Conservation (phyloP, 2,113 vertebrate species). For the Heptranchias perlo region DNA sequence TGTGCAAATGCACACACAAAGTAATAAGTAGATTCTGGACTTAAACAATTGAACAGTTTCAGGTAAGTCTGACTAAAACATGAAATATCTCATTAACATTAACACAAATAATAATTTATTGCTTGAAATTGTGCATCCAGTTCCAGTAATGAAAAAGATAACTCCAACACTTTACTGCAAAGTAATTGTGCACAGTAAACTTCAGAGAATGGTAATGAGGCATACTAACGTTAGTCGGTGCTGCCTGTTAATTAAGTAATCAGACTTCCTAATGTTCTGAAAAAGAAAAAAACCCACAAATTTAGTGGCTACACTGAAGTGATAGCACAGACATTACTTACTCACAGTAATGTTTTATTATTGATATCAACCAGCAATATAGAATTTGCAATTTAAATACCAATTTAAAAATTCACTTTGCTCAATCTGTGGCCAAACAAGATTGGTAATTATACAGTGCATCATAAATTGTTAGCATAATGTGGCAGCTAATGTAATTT, state of each 20-base stretch:
- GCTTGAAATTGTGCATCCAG: not conserved
- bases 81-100: not conserved
- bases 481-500: not conserved
- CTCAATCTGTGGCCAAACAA: not conserved
- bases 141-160: not conserved
- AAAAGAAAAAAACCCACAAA: not conserved
- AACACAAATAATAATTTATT: not conserved
- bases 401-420: not conserved
- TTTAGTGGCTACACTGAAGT: not conserved
- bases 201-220: not conserved
- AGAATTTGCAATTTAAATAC: conserved; percentile 5
- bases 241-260: not conserved
- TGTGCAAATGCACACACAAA: no score
- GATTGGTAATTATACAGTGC: not conserved
- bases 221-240: not conserved
- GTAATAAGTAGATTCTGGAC: no score
- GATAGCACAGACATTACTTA: not conserved
- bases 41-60: not conserved
- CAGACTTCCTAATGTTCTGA: not conserved
- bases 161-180: not conserved
- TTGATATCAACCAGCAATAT: not conserved
- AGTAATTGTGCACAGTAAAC: not conserved
- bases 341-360: not conserved
- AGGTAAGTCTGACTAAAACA: not conserved
- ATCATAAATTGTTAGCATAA: not conserved